Evolutionary conservation across 2,113 vertebrate genomes (phyloP).

Genomic region (Sorex araneus): DNA sequence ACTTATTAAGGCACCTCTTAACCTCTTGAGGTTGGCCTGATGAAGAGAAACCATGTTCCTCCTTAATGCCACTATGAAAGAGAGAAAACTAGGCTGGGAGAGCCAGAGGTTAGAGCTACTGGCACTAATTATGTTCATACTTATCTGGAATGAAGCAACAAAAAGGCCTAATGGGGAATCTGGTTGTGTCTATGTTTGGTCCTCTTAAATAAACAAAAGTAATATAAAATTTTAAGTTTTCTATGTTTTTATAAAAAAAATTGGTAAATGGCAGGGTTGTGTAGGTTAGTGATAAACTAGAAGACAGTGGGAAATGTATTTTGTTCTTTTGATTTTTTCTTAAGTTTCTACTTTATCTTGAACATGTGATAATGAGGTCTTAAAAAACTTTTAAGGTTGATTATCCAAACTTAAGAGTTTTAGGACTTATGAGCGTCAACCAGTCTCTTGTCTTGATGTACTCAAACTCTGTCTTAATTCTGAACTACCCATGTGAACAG

Average conservation of each 20-base stretch:
- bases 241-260: conserved; percentile 66
- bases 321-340: conserved; percentile 60
- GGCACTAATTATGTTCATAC: conserved; percentile 26
- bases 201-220: conserved; percentile 64
- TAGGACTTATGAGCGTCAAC: conserved; percentile 58
- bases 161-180: background rate
- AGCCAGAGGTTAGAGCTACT: conserved; percentile 43
- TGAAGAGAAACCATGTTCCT: conserved; percentile 59
- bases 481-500: conserved; percentile 44
- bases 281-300: conserved; percentile 55
- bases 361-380: conserved; percentile 60
- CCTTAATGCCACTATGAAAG: conserved; percentile 64
- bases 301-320: conserved; percentile 68
- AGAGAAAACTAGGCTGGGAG: conserved; percentile 39
- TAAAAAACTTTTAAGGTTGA: conserved; percentile 56
- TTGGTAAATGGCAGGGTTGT: conserved; percentile 17
- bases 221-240: conserved; percentile 64
- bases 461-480: conserved; percentile 54
- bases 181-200: conserved; percentile 53
- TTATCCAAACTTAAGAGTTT: conserved; percentile 64
- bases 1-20: conserved; percentile 78
- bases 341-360: conserved; percentile 54
- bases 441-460: conserved; percentile 48
- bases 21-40: conserved; percentile 67
- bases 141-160: conserved; percentile 43